Percentiles rank a stretch among this genome's conserved stretches.
These are phyloP conservation scores for Agrilus biguttatus DNA, from an alignment of 2,888 invertebrate species.

Conservation along the genomic window DNA sequence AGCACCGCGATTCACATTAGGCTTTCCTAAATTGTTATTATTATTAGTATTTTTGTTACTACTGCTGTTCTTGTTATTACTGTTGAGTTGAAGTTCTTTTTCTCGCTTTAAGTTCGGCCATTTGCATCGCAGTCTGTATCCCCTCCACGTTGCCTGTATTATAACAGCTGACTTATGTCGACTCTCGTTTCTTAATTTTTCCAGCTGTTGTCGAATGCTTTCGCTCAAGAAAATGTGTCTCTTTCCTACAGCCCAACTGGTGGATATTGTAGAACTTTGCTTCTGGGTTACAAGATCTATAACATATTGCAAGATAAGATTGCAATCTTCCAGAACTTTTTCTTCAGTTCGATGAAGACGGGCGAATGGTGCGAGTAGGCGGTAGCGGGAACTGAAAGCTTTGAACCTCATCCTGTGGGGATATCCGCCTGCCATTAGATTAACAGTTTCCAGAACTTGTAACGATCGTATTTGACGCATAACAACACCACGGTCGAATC, in stretches of 20 bases:
- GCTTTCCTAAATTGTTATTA: slow-evolving; percentile 9
- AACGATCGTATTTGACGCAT: slow-evolving; percentile 80
- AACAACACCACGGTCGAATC: slow-evolving; percentile 72
- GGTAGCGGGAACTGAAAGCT: slow-evolving; percentile 76
- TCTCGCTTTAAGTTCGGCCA: slow-evolving; percentile 43
- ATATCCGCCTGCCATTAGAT: slow-evolving; percentile 88
- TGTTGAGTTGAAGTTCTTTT: slow-evolving; percentile 16
- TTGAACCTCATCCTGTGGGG: slow-evolving; percentile 92
- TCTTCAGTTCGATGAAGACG: slow-evolving; percentile 50
- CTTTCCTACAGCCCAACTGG: slow-evolving; percentile 84
- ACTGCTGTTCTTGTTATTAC: slow-evolving; percentile 9
- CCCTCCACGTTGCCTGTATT: slow-evolving; percentile 76
- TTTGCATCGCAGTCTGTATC: slow-evolving; percentile 54
- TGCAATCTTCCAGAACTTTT: slow-evolving; percentile 63
- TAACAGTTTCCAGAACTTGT: slow-evolving; percentile 81
- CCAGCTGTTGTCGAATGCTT: slow-evolving; percentile 80
- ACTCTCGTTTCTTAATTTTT: slow-evolving; percentile 63
- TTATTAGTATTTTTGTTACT: slow-evolving; percentile 8
- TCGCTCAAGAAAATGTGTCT: slow-evolving; percentile 90
- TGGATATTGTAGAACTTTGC: slow-evolving; percentile 42
- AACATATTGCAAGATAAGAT: slow-evolving; percentile 58
- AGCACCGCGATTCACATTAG: slow-evolving; percentile 18
- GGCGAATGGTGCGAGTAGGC: slow-evolving; percentile 69
- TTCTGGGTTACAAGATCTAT: slow-evolving; percentile 43
- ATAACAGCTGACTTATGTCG: slow-evolving; percentile 67